These are phyloP conservation scores for Sphaerophoria rueppellii DNA, from an alignment of 2,888 invertebrate species.

Conservation along the genomic window DNA sequence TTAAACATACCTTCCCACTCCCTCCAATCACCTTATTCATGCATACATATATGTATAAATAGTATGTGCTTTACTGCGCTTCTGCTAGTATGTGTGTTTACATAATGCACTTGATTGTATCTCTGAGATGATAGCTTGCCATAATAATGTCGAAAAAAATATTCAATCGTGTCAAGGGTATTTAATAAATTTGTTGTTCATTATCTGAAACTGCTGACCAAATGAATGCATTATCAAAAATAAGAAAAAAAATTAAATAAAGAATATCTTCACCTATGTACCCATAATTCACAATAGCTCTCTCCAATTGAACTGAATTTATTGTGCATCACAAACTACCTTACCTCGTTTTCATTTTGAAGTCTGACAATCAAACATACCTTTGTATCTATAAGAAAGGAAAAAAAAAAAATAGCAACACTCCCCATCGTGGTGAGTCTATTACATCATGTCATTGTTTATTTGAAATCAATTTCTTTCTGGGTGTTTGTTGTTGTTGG, in stretches of 20 bases:
- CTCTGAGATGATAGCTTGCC: slow-evolving; percentile 44
- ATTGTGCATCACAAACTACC: slow-evolving; percentile 17
- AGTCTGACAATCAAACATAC: slow-evolving; percentile 29
- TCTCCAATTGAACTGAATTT: not conserved
- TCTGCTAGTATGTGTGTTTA: slow-evolving; percentile 22
- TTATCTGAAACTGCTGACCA: slow-evolving; percentile 15
- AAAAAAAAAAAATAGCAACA: slow-evolving; percentile 24
- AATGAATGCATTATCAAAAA: not conserved
- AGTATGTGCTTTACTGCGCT: slow-evolving; percentile 29
- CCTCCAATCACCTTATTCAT: slow-evolving; percentile 14
- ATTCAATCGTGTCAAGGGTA: slow-evolving; percentile 23
- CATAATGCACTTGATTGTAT: slow-evolving; percentile 56
- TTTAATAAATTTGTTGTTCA: slow-evolving; percentile 3
- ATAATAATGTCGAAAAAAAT: slow-evolving; percentile 18
- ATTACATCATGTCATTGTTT: slow-evolving; percentile 74
- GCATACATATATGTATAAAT: not conserved
- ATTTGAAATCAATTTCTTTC: slow-evolving; percentile 58
- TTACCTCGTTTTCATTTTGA: slow-evolving; percentile 7
- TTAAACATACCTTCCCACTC: slow-evolving; percentile 5
- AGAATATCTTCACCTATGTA: not conserved
- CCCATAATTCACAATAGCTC: not conserved
- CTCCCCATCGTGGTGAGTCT: slow-evolving; percentile 55
- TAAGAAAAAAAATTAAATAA: not conserved
- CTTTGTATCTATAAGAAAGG: not conserved
- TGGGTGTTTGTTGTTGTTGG: slow-evolving; percentile 1